phyloP scores from a whole-genome alignment of 2,888 invertebrate species.

The Boloria selene region DNA sequence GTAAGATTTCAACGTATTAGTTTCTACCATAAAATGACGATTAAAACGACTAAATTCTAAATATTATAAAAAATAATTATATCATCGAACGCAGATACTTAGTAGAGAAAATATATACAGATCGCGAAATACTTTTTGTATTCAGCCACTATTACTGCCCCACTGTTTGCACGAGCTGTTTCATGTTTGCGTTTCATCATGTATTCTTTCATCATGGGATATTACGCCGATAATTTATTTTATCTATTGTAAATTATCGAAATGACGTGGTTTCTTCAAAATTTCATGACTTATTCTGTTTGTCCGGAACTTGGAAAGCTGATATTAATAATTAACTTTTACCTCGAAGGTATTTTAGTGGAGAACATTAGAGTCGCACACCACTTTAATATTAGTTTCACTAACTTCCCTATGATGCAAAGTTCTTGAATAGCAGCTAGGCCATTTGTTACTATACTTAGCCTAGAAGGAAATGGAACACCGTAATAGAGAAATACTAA shows the following conservation, averaged over 20 bases:
- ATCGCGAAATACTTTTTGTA: too few species aligned
- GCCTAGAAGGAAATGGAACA: conserved; percentile 3
- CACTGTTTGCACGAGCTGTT: too few species aligned
- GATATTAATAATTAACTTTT: conserved; percentile 27
- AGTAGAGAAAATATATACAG: too few species aligned
- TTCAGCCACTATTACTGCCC: too few species aligned
- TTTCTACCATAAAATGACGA: too few species aligned
- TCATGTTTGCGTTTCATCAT: too few species aligned
- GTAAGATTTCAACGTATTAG: too few species aligned
- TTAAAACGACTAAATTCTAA: too few species aligned
- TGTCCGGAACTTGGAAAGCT: conserved; percentile 7
- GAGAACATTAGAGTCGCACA: conserved; percentile 26
- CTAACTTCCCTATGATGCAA: conserved; percentile 21
- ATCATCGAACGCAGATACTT: too few species aligned
- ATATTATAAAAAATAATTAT: too few species aligned
- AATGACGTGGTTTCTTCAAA: neutral
- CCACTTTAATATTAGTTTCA: conserved; percentile 22
- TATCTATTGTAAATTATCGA: neutral
- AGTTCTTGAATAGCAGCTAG: conserved; percentile 14
- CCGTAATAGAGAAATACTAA: neutral
- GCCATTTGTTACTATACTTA: conserved; percentile 3
- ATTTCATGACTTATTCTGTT: neutral
- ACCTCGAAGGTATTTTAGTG: conserved; percentile 17
- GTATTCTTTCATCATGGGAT: too few species aligned
- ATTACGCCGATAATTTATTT: neutral